Base-by-base conservation (phyloP, 2,797 vertebrate genomes). In the Capromys pilorides region DNA sequence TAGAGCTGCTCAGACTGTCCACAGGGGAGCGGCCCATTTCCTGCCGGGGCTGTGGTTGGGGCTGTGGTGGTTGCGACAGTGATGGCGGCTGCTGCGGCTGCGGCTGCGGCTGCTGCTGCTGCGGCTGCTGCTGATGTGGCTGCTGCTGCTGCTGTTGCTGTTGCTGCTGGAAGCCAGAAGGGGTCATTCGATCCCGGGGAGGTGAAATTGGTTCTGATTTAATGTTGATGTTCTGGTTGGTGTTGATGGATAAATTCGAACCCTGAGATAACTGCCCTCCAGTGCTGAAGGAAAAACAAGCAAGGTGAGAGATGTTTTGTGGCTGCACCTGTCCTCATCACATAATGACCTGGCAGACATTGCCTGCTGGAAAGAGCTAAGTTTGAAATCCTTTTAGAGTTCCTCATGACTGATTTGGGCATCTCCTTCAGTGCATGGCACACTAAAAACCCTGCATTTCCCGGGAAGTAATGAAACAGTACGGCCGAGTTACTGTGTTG, bases 201-300 rank as follows among this genome's bases (percentile, higher is more conserved):
- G 99, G 99, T 19, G 99, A 99, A 93, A 99, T 99, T 36, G 99
- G 99, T 98, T 99, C 99, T 0, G 99, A 99, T 97, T 99, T 99
- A 97, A 99, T 99, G 98, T 99, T 99, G 98, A 99, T 98, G 98
- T 99, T 99, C 97, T 99, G 99, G 99, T 99, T 99, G 99, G 99
- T 99, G 97, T 98, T 99, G 97, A 99, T 99, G 97, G 99, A 99
- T 97, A 99, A 98, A 97, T 99, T 99, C 93, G 99, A 99, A 98
- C 99, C 99, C 98, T 99, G 99, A 99, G 99, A 99, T 99, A 99
- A 98, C 98, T 99, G 99, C 98, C 99, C 98, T 98, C 99, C 99
- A 96, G 99, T 98, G 97, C 99, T 99, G 98, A 91, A 78, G 88
- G 71, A 90, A 79, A 91, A 83, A 45, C 93, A 59, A 26, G 0